phyloP scores from a whole-genome alignment of 2,797 vertebrate species.

The Liasis olivaceus region DNA sequence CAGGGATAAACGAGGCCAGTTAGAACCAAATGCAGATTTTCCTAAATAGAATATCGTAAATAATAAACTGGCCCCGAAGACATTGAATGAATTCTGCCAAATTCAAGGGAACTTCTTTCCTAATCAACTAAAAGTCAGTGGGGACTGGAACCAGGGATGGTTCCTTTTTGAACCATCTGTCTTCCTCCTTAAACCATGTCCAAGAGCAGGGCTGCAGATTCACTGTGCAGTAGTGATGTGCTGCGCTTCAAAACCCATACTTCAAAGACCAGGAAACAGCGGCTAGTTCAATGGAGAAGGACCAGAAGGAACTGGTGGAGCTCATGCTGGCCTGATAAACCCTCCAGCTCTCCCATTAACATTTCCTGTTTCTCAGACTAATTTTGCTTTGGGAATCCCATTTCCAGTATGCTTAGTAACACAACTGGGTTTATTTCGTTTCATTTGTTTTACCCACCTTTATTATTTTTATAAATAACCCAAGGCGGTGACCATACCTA shows the following conservation, averaged over 20 bases:
- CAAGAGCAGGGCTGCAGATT: background rate
- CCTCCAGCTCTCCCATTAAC: background rate
- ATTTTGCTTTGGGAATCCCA: background rate
- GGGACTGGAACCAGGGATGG: no score
- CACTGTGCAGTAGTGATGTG: background rate
- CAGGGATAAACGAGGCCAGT: background rate
- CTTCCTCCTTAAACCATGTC: background rate
- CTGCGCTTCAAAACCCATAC: background rate
- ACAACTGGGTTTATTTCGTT: background rate
- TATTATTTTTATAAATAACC: no score
- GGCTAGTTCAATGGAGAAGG: background rate
- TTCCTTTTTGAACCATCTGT: no score
- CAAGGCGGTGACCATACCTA: no score
- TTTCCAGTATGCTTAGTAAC: background rate
- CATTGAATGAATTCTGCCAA: background rate
- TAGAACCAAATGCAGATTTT: background rate
- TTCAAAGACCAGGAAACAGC: background rate
- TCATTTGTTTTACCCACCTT: no score
- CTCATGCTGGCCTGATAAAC: background rate
- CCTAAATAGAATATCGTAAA: background rate
- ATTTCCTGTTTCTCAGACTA: background rate
- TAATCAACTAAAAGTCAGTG: no score
- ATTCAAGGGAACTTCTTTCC: no score
- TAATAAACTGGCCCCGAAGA: background rate
- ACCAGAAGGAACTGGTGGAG: background rate